A percentile compares a stretch with the other conserved stretches of the same genome.
Conservation (phyloP, 2,888 invertebrate species). For the Hanleya hanleyi region DNA sequence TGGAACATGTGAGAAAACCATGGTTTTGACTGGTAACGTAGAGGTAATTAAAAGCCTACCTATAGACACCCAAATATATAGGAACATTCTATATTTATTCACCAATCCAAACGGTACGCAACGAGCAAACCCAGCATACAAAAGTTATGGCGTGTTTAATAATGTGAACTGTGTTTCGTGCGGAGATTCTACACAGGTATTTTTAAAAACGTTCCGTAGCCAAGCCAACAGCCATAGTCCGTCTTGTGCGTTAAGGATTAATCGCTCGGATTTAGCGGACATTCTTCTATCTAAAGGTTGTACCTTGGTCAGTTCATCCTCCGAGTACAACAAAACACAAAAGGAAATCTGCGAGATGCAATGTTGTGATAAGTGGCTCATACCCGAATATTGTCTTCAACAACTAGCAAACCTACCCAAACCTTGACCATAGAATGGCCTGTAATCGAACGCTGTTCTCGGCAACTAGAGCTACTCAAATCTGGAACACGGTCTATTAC, state of each 20-base stretch:
- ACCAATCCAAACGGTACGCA: not conserved
- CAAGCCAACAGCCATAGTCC: constrained; percentile 1
- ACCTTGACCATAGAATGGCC: not conserved
- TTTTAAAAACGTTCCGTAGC: not conserved
- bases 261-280: not conserved
- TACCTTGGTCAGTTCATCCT: not conserved
- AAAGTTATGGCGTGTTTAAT: not conserved
- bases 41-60: constrained; percentile 2
- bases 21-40: not conserved
- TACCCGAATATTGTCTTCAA: not conserved
- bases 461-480: too few species aligned
- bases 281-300: not conserved
- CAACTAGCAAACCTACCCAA: not conserved
- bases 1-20: not conserved
- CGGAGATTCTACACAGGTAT: not conserved
- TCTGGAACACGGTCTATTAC: too few species aligned
- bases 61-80: not conserved
- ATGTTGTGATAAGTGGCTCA: not conserved
- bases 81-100: not conserved
- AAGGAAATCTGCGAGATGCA: not conserved
- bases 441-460: too few species aligned
- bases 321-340: not conserved
- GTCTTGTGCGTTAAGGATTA: not conserved
- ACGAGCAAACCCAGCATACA: not conserved
- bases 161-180: not conserved